phyloP scores from a whole-genome alignment of 2,888 invertebrate genomes.

The Chymomyza fuscimana region DNA sequence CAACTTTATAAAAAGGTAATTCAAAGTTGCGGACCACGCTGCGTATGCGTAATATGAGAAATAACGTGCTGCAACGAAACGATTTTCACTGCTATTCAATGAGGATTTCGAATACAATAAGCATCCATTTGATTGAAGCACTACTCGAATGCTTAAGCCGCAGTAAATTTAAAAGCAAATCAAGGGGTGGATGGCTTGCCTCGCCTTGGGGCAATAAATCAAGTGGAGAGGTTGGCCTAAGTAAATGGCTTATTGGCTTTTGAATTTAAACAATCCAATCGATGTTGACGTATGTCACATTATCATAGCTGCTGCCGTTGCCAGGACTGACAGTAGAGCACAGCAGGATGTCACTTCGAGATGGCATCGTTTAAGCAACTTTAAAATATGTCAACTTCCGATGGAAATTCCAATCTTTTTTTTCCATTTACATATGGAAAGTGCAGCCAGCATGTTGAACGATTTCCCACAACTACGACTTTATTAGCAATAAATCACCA shows the following conservation, averaged over 20 bases:
- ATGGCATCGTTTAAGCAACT: background rate
- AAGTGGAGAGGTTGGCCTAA: constrained; percentile 52
- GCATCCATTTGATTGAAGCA: background rate
- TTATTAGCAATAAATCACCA: too few relatives aligned
- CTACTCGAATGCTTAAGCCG: constrained; percentile 30
- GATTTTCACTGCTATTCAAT: background rate
- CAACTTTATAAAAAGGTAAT: background rate
- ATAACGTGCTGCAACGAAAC: background rate
- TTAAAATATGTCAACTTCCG: background rate
- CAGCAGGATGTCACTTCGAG: background rate
- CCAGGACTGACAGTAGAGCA: constrained; percentile 51
- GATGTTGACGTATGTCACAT: constrained; percentile 73
- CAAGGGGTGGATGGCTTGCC: constrained; percentile 49
- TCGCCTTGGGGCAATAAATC: constrained; percentile 61
- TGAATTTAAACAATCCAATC: constrained; percentile 70
- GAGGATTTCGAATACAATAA: background rate
- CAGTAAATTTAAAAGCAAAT: constrained; percentile 46
- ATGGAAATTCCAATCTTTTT: background rate
- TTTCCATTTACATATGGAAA: too few relatives aligned
- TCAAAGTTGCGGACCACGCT: background rate
- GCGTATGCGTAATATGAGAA: background rate
- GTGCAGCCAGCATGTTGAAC: too few relatives aligned
- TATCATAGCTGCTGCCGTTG: constrained; percentile 67
- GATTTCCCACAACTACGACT: too few relatives aligned
- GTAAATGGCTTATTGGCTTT: constrained; percentile 68